A percentile compares a stretch with the other conserved stretches of the same genome.
Conservation (phyloP, 2,888 invertebrate species). For the Calliscelio sp. region DNA sequence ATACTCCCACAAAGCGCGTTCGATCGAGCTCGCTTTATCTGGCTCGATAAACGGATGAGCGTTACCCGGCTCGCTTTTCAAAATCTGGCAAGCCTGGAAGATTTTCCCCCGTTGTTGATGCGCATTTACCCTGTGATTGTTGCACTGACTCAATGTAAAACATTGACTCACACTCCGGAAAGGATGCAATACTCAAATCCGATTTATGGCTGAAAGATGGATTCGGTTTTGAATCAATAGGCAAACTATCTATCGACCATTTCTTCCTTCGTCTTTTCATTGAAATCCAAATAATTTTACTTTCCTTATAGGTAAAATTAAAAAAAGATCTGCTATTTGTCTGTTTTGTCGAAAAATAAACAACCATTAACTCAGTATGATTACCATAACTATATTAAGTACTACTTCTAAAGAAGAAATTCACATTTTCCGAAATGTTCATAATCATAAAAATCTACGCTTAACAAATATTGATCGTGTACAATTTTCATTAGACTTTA, state of each 20-base stretch:
- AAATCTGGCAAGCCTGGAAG: slow-evolving; percentile 38
- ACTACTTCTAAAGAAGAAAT: too few relatives aligned
- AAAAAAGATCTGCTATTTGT: too few relatives aligned
- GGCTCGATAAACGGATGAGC: slow-evolving; percentile 64
- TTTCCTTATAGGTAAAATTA: too few relatives aligned
- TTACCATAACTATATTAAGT: too few relatives aligned
- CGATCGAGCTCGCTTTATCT: slow-evolving; percentile 64
- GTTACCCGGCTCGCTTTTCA: slow-evolving; percentile 62
- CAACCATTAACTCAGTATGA: too few relatives aligned
- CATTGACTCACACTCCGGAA: slow-evolving; percentile 23
- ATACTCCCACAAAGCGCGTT: slow-evolving; percentile 62
- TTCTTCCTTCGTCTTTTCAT: too few relatives aligned
- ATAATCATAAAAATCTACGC: too few relatives aligned
- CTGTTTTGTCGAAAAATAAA: too few relatives aligned
- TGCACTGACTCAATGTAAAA: slow-evolving; percentile 40
- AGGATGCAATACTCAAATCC: slow-evolving; percentile 40
- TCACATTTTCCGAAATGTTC: too few relatives aligned
- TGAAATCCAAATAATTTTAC: too few relatives aligned
- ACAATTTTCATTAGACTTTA: slow-evolving; percentile 31
- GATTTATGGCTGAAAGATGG: slow-evolving; percentile 18
- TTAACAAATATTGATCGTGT: slow-evolving; percentile 37
- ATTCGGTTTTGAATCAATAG: neutral
- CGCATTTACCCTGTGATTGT: slow-evolving; percentile 47
- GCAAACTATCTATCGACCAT: too few relatives aligned
- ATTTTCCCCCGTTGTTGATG: slow-evolving; percentile 48